phyloP scores from a whole-genome alignment of 2,113 vertebrate genomes.

The Gracilinanus agilis region DNA sequence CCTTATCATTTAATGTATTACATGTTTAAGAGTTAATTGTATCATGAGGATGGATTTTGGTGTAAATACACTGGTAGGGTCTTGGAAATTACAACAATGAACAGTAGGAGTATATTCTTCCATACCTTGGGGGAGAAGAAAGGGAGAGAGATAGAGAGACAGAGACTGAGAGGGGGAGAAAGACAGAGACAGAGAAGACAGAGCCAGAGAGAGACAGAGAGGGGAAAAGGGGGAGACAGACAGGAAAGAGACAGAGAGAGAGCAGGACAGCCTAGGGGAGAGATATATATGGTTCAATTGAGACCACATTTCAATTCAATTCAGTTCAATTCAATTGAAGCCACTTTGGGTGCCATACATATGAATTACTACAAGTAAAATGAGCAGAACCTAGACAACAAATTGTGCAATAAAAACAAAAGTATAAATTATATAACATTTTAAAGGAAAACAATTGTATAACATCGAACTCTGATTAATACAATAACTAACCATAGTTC shows the following conservation, averaged over 20 bases:
- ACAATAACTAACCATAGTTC: neutral
- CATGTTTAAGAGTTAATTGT: neutral
- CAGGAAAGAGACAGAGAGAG: neutral
- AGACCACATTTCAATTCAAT: too few relatives aligned
- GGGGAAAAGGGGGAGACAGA: neutral
- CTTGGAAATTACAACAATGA: neutral
- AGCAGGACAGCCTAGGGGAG: neutral
- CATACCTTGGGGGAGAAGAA: neutral
- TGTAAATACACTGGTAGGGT: neutral
- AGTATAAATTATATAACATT: neutral
- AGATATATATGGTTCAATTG: neutral
- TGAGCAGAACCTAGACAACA: neutral
- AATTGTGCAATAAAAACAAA: neutral
- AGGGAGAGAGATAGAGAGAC: neutral
- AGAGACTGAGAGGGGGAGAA: neutral
- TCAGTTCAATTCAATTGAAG: too few relatives aligned
- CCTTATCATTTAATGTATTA: neutral
- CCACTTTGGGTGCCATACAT: neutral
- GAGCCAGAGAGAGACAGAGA: neutral
- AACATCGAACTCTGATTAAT: neutral
- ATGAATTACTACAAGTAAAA: neutral
- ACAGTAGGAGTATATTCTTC: neutral
- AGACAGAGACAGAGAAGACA: too few relatives aligned
- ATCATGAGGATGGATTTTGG: neutral
- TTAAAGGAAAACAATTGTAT: neutral